Conservation (phyloP, 2,113 vertebrate genomes). For the Amblyopsis rosae region DNA sequence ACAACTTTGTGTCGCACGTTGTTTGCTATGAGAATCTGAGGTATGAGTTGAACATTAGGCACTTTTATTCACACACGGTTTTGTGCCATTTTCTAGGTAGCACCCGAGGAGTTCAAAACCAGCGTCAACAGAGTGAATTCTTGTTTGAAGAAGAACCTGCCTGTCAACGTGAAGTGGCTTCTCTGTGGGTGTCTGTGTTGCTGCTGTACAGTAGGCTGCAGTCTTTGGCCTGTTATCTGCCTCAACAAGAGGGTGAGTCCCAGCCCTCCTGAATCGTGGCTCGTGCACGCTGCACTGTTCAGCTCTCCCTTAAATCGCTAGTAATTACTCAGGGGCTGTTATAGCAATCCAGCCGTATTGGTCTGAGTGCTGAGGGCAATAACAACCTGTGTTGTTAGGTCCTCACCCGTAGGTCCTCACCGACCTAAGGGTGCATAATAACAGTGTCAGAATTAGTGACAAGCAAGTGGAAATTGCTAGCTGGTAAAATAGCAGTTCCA, state of each 20-base stretch:
- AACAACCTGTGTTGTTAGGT: conserved; percentile 52
- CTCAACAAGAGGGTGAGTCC: conserved; percentile 97
- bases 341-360: conserved; percentile 47
- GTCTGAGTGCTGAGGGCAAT: conserved; percentile 44
- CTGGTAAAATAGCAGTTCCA: conserved; percentile 66
- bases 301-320: conserved; percentile 55
- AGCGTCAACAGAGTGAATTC: conserved; percentile 92
- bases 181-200: conserved; percentile 97
- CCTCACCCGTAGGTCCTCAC: conserved; percentile 28
- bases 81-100: conserved; percentile 79
- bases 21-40: no score
- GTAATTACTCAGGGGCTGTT: conserved; percentile 59
- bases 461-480: conserved; percentile 72
- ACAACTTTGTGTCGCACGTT: no score
- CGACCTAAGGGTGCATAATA: conserved; percentile 47
- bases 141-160: conserved; percentile 94
- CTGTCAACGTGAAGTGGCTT: conserved; percentile 96
- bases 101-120: conserved; percentile 98
- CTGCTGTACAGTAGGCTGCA: conserved; percentile 97
- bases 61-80: no score
- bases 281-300: conserved; percentile 20
- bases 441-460: conserved; percentile 61
- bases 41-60: no score
- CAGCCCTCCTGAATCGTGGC: conserved; percentile 25
- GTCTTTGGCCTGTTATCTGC: conserved; percentile 98